Conservation (phyloP, 2,888 invertebrate genomes). For the Ophion ventricosus region DNA sequence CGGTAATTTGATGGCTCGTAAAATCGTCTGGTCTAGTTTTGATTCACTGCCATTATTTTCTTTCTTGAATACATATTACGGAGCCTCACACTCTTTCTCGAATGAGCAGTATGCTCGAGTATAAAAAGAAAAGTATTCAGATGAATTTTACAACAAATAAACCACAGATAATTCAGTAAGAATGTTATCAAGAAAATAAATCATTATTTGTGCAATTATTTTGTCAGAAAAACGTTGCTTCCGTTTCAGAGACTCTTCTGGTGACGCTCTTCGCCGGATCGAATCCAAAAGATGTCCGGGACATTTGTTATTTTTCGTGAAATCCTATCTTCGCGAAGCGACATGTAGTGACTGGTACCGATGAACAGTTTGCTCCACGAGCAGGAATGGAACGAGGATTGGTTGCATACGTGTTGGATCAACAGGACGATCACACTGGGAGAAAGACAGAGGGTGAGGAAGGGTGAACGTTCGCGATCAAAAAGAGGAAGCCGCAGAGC, state of each 20-base stretch:
- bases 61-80: conserved; percentile 46
- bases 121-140: conserved; percentile 10
- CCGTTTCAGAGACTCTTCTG: too few species aligned
- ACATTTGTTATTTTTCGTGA: conserved; percentile 44
- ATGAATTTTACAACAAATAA: conserved; percentile 17
- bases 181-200: background rate
- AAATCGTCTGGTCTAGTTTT: conserved; percentile 83
- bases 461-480: conserved; percentile 10
- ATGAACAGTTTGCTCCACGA: conserved; percentile 23
- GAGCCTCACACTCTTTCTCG: conserved; percentile 25
- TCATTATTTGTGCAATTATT: background rate
- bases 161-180: conserved; percentile 1
- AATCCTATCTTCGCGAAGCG: conserved; percentile 5
- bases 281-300: background rate
- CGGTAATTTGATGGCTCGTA: conserved; percentile 83
- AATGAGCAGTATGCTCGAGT: conserved; percentile 9
- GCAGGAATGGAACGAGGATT: conserved; percentile 22
- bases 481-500: conserved; percentile 61
- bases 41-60: conserved; percentile 60
- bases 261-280: background rate
- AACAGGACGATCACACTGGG: conserved; percentile 28
- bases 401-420: conserved; percentile 38
- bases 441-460: conserved; percentile 8
- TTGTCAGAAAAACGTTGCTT: too few species aligned
- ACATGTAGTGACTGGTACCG: conserved; percentile 22